Percentiles rank a stretch among this genome's conserved stretches.
Conservation (phyloP, 2,888 invertebrate species). For the Tanytarsus gracilentus region DNA sequence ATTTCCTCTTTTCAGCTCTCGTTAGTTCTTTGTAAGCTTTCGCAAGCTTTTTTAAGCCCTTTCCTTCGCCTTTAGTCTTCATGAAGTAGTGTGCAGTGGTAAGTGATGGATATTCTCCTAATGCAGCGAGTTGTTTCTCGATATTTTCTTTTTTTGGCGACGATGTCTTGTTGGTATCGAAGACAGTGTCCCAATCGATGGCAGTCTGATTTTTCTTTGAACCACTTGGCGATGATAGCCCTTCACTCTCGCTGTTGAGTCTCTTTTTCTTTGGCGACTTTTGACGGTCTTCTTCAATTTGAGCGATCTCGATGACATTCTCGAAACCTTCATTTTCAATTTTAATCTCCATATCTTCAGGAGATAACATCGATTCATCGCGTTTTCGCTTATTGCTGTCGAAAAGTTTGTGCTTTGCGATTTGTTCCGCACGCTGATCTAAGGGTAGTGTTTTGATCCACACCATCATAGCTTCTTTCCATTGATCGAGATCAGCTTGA, state of each 20-base stretch:
- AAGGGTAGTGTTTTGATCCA: neutral
- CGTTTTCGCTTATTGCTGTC: neutral
- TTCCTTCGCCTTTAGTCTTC: neutral
- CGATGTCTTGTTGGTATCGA: neutral
- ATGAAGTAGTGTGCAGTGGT: conserved; percentile 15
- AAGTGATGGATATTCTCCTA: neutral
- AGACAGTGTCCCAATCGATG: neutral
- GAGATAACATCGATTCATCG: neutral
- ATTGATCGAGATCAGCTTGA: neutral
- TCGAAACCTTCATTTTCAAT: neutral
- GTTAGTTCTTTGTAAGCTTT: neutral
- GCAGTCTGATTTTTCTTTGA: too few relatives aligned
- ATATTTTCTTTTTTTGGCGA: neutral
- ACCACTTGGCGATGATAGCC: neutral
- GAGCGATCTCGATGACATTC: neutral
- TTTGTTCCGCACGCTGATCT: neutral
- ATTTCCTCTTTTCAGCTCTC: neutral
- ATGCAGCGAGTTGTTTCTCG: neutral
- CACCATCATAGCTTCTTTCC: neutral
- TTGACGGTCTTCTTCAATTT: neutral
- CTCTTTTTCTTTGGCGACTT: neutral
- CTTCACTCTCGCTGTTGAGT: neutral
- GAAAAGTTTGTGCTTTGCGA: neutral
- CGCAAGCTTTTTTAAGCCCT: neutral
- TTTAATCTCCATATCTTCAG: neutral